Base-by-base conservation (phyloP, 2,797 vertebrate genomes). In the Lepus townsendii region DNA sequence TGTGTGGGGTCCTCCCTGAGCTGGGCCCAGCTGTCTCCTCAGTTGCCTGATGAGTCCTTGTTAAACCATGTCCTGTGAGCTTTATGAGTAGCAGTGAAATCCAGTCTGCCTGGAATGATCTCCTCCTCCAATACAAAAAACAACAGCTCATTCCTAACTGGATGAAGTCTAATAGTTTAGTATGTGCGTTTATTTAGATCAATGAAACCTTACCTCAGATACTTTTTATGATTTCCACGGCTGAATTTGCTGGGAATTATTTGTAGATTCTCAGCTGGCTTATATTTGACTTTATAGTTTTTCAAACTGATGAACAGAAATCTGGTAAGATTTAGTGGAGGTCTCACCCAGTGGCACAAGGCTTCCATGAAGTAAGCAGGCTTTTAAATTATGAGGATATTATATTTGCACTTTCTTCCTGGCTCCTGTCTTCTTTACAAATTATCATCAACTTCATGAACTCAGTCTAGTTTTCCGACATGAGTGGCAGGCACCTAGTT, bases 241-340 rank as follows among this genome's bases (percentile, higher is more conserved):
- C 60, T 84, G 77, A 90, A 73, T 52, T 76, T 84, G 65, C 63
- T 94, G 50, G 82, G 30, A 69, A n/a, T 78, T 24, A 38, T 47
- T 38, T 80, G n/a, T 83, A 83, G 71, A 83, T 60, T 60, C 63
- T 60, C 78, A 47, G 38, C 35, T 88, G 63, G 65, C 65, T 83
- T 89, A 65, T 57, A 32, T 32, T 83, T 26, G 0, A 2, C 26
- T 26, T 69, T 22, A 83, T n/a, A 92, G 77, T 13, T 68, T 83
- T 93, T 69, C 66, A 90, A 19, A 60, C 22, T 7, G 65, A 24
- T 65, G n/a, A 65, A 2, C 1, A 4, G 72, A 83, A 83, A 69
- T 52, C 66, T 95, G 20, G 32, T 30, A 69, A 92, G 78, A 22
- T 60, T 42, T 60, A 32, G 73, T 72, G 26, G 35, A 66, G 35